Conservation (phyloP, 1,140 invertebrate species). For the Artemia franciscana region DNA sequence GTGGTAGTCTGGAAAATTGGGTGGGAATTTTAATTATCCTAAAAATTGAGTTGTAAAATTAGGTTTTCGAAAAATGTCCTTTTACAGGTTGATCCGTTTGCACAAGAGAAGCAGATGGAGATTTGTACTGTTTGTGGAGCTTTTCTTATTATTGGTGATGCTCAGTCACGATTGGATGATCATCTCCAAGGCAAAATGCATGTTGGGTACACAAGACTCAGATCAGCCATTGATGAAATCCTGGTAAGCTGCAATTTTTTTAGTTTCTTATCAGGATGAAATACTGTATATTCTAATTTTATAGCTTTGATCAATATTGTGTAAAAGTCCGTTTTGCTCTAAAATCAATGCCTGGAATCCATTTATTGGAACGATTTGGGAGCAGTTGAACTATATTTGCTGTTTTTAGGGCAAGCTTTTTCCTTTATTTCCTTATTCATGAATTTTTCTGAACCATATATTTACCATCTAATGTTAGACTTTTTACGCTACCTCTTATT, state of each 20-base stretch:
- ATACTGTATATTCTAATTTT: too few species aligned
- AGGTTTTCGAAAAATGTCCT: too few species aligned
- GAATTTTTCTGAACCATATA: too few species aligned
- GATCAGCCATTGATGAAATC: constrained; percentile 37
- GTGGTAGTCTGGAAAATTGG: too few species aligned
- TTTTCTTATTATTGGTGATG: constrained; percentile 75
- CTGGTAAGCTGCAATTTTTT: constrained; percentile 9
- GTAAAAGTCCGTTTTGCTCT: not conserved
- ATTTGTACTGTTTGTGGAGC: constrained; percentile 95
- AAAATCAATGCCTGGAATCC: not conserved
- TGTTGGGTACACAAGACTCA: constrained; percentile 55
- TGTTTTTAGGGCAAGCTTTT: not conserved
- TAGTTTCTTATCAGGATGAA: not conserved
- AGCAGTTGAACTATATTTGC: not conserved
- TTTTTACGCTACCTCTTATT: too few species aligned
- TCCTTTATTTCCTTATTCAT: not conserved
- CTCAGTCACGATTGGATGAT: constrained; percentile 20
- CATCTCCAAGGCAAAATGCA: constrained; percentile 46
- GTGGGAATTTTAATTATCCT: too few species aligned
- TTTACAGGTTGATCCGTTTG: constrained; percentile 15
- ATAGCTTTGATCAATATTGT: not conserved
- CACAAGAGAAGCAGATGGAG: constrained; percentile 93
- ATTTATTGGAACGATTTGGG: not conserved
- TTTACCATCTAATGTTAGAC: too few species aligned
- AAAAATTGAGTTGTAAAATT: too few species aligned